phyloP scores from a whole-genome alignment of 2,888 invertebrate genomes.

The Tanypteryx hageni region DNA sequence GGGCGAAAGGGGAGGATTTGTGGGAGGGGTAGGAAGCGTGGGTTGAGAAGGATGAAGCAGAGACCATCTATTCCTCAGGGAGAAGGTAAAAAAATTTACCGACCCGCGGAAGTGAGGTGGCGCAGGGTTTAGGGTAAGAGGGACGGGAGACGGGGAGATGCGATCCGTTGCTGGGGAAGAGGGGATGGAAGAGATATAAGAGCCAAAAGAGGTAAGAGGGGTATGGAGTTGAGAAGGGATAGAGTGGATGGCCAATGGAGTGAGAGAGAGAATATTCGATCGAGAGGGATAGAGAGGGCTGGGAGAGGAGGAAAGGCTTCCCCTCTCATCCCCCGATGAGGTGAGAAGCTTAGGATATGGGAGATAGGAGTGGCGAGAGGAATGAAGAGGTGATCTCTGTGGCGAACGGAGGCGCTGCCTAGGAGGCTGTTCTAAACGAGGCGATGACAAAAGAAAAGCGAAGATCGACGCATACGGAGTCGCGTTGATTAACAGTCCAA shows the following conservation, averaged over 20 bases:
- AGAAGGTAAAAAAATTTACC: too few relatives aligned
- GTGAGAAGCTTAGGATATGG: background rate
- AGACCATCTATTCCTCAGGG: too few relatives aligned
- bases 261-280: background rate
- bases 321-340: background rate
- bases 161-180: too few relatives aligned
- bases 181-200: background rate
- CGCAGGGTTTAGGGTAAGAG: background rate
- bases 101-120: too few relatives aligned
- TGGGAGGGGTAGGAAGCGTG: background rate
- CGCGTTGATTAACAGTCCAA: too few relatives aligned
- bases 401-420: background rate
- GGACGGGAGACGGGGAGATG: background rate
- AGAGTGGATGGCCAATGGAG: background rate
- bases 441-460: background rate
- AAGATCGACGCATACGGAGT: too few relatives aligned
- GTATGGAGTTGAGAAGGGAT: too few relatives aligned
- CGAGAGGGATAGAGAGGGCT: too few relatives aligned
- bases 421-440: background rate
- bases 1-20: background rate
- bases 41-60: too few relatives aligned
- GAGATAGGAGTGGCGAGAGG: too few relatives aligned
- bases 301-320: too few relatives aligned
- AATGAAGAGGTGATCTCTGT: background rate
- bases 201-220: background rate